Evolutionary conservation across 2,113 vertebrate genomes (phyloP).

Genomic region (Rostratula benghalensis): DNA sequence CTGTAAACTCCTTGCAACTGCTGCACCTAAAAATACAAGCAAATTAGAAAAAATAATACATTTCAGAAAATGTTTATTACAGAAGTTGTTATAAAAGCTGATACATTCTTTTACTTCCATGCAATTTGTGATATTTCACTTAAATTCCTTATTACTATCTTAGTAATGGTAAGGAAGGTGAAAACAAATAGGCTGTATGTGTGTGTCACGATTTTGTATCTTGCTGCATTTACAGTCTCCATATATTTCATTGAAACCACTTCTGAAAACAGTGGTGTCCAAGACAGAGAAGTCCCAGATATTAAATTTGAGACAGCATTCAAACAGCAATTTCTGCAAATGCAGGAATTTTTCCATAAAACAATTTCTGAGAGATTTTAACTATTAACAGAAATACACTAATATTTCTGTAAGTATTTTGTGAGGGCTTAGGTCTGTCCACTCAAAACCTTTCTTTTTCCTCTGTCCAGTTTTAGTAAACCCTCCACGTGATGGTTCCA

Average conservation of each 20-base stretch:
- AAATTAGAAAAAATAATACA: neutral
- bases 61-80: neutral
- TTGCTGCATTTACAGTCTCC: neutral
- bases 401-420: neutral
- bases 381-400: neutral
- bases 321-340: neutral
- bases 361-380: neutral
- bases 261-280: neutral
- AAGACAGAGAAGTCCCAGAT: neutral
- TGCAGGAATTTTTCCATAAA: neutral
- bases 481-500: neutral
- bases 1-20: conserved; percentile 96
- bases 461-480: neutral
- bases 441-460: neutral
- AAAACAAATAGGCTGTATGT: neutral
- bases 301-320: neutral
- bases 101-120: neutral
- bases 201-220: neutral
- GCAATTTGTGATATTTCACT: neutral
- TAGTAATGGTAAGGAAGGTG: neutral
- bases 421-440: neutral
- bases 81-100: neutral
- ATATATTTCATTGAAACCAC: neutral
- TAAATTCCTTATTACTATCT: neutral
- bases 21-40: conserved; percentile 85